These are phyloP conservation scores for Montipora sp. DNA, from an alignment of 64 coral and sea anemone genomes.

Conservation along the genomic window DNA sequence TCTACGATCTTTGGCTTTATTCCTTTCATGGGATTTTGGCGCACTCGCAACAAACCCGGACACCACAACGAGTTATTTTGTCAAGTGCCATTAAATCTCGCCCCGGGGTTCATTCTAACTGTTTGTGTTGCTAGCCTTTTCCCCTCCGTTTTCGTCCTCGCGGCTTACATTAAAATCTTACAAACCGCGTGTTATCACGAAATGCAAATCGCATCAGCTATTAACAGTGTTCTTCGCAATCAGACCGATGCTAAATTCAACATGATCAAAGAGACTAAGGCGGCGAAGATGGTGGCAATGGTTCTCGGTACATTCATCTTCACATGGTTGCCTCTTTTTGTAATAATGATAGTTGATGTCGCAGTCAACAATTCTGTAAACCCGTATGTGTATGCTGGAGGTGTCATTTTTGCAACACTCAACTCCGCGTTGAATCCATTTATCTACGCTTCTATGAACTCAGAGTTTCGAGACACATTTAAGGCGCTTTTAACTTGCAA, in stretches of 20 bases:
- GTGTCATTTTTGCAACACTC: conserved; percentile 89
- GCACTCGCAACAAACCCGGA: conserved; percentile 12
- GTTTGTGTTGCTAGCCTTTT: conserved; percentile 71
- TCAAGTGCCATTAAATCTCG: conserved; percentile 93
- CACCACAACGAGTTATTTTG: conserved; percentile 67
- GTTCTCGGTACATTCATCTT: conserved; percentile 89
- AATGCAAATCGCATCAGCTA: conserved; percentile 58
- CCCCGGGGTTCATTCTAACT: conserved; percentile 70
- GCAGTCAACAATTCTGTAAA: conserved; percentile 60
- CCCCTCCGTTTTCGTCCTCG: conserved; percentile 81
- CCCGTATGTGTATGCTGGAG: conserved; percentile 89
- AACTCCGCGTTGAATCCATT: conserved; percentile 87
- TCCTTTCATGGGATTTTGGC: conserved; percentile 88
- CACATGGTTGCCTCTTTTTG: conserved; percentile 85
- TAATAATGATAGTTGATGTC: conserved; percentile 83
- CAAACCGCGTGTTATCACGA: conserved; percentile 88
- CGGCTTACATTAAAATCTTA: conserved; percentile 90
- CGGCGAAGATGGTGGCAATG: conserved; percentile 87
- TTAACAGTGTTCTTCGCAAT: conserved; percentile 82
- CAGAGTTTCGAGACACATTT: conserved; percentile 83
- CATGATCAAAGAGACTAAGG: conserved; percentile 84
- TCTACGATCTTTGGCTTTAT: conserved; percentile 87
- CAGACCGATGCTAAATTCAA: conserved; percentile 48
- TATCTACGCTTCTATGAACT: conserved; percentile 92
- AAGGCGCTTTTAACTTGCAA: conserved; percentile 51